Conservation (phyloP, 2,113 vertebrate genomes). For the Hydropotes inermis region DNA sequence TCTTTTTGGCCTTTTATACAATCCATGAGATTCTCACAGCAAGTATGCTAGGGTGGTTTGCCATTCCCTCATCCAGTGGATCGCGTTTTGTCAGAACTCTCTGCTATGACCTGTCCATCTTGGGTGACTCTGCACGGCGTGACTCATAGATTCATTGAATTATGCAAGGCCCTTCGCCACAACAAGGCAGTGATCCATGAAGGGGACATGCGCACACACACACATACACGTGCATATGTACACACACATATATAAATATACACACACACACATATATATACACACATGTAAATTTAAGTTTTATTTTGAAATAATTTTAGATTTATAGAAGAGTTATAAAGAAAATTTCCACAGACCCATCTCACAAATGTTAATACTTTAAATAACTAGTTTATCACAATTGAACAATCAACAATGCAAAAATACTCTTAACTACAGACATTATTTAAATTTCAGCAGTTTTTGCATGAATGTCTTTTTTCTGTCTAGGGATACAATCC, state of each 20-base stretch:
- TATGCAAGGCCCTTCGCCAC: accelerated
- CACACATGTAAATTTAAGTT: neutral
- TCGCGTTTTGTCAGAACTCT: neutral
- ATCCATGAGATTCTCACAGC: neutral
- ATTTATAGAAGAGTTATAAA: neutral
- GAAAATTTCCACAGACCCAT: neutral
- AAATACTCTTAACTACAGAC: neutral
- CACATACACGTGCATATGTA: too few relatives aligned
- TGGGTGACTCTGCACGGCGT: neutral
- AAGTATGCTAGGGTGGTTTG: neutral
- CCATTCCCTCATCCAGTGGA: neutral
- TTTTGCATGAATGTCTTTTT: neutral
- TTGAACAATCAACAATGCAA: neutral
- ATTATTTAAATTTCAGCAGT: neutral
- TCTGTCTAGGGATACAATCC: neutral
- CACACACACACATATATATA: neutral
- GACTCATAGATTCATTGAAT: neutral
- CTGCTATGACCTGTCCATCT: neutral
- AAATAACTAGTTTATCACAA: neutral
- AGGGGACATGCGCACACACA: accelerated
- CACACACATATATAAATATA: accelerated
- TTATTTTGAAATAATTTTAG: neutral
- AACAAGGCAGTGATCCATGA: neutral
- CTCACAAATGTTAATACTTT: neutral
- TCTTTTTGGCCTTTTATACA: neutral